phyloP scores from a whole-genome alignment of 1,140 invertebrate genomes.

The Orius insidiosus region DNA sequence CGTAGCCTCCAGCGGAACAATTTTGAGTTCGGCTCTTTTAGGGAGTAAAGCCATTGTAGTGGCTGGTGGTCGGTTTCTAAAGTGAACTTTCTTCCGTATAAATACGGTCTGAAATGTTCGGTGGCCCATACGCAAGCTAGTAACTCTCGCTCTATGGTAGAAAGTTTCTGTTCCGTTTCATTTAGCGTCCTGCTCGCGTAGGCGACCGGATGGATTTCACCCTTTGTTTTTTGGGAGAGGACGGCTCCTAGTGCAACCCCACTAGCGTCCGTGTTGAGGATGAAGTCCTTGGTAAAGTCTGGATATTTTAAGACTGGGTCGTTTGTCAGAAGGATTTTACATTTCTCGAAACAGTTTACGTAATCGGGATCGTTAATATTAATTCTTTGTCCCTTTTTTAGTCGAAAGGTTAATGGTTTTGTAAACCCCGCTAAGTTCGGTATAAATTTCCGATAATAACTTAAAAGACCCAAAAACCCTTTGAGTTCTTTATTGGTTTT shows the following conservation, averaged over 20 bases:
- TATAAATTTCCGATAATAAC: slow-evolving; percentile 26
- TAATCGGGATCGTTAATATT: not conserved
- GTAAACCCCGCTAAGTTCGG: slow-evolving; percentile 21
- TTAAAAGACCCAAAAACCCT: slow-evolving; percentile 23
- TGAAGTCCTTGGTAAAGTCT: slow-evolving; percentile 19
- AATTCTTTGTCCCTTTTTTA: slow-evolving; percentile 20
- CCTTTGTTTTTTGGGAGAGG: slow-evolving; percentile 23
- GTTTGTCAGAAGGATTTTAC: slow-evolving; percentile 25
- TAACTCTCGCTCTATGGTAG: slow-evolving; percentile 26
- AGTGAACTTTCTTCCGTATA: slow-evolving; percentile 3
- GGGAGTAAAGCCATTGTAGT: not conserved
- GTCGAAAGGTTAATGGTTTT: slow-evolving; percentile 21
- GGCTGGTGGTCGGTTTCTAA: slow-evolving; percentile 2
- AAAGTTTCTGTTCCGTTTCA: slow-evolving; percentile 27
- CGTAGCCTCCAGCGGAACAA: slow-evolving; percentile 17
- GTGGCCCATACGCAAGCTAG: slow-evolving; percentile 27
- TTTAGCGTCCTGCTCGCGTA: slow-evolving; percentile 27
- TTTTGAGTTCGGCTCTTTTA: slow-evolving; percentile 3
- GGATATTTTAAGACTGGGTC: slow-evolving; percentile 20
- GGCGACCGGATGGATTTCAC: slow-evolving; percentile 21
- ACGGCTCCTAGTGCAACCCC: slow-evolving; percentile 17
- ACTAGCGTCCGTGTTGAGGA: slow-evolving; percentile 19
- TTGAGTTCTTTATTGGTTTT: slow-evolving; percentile 22
- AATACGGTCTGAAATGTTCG: slow-evolving; percentile 29
- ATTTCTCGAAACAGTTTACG: slow-evolving; percentile 23